Conservation (phyloP, 2,797 vertebrate species). For the Mionectes olivaceus region DNA sequence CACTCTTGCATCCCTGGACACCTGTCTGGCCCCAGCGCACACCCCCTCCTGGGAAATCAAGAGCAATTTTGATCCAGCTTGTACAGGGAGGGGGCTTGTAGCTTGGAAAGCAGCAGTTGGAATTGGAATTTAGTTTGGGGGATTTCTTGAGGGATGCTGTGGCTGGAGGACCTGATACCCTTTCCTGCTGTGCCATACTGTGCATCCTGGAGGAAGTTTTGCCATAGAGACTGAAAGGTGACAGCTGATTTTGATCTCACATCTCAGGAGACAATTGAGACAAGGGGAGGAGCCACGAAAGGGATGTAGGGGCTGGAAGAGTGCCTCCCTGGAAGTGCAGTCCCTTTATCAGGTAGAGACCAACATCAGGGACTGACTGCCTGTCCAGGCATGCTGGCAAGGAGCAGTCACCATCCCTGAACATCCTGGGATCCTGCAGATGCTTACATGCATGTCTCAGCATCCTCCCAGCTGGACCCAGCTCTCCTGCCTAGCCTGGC, state of each 20-base stretch:
- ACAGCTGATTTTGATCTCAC: background rate
- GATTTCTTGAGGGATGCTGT: background rate
- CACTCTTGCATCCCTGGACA: background rate
- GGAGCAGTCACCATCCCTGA: background rate
- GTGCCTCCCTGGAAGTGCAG: background rate
- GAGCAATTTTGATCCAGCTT: fast-evolving
- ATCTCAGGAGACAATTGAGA: background rate
- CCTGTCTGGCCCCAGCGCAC: fast-evolving
- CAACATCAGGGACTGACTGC: background rate
- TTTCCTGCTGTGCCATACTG: fast-evolving
- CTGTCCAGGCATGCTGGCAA: fast-evolving
- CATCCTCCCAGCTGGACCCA: background rate
- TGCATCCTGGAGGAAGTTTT: background rate
- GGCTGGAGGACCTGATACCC: background rate
- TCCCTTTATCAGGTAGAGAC: background rate
- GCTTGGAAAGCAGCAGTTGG: background rate
- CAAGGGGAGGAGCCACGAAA: fast-evolving
- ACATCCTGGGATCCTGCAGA: fast-evolving
- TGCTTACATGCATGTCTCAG: background rate
- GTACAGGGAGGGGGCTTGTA: fast-evolving
- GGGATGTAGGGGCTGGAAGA: background rate
- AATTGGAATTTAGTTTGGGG: background rate
- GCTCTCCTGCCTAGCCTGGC: background rate
- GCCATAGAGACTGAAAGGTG: background rate
- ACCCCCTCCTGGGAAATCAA: fast-evolving